phyloP scores from a whole-genome alignment of 1,140 invertebrate genomes.

The Sarcophaga peregrina region DNA sequence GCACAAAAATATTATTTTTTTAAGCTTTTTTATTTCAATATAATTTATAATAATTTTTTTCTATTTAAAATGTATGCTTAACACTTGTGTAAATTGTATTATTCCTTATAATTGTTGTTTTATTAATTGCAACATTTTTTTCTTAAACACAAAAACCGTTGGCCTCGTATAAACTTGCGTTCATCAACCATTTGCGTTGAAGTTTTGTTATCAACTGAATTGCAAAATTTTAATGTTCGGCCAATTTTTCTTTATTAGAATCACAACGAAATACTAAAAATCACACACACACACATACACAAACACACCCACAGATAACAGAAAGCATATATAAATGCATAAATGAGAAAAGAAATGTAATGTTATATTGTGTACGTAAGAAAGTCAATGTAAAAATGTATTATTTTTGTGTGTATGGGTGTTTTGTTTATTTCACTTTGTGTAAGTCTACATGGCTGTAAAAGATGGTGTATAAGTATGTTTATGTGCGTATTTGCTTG shows the following conservation, averaged over 20 bases:
- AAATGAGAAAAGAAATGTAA: not conserved
- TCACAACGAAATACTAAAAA: not conserved
- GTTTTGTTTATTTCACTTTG: not conserved
- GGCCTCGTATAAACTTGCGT: not conserved
- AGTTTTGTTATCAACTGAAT: slow-evolving; percentile 33
- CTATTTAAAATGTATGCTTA: no score
- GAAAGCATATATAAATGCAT: no score
- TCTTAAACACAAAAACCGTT: not conserved
- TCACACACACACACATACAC: not conserved
- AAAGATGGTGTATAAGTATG: no score
- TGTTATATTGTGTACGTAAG: not conserved
- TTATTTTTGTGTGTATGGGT: not conserved
- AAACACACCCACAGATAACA: not conserved
- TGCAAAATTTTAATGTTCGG: not conserved
- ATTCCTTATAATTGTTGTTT: no score
- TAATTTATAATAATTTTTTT: no score
- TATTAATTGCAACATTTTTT: not conserved
- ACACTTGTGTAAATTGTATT: no score
- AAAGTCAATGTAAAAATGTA: not conserved
- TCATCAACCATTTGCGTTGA: slow-evolving; percentile 25
- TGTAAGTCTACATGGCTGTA: no score
- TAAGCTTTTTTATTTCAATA: no score
- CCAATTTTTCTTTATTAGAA: not conserved
- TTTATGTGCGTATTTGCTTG: no score
- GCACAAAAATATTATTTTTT: no score